Evolutionary conservation across 2,113 vertebrate genomes (phyloP).

Genomic region (Engystomops pustulosus): DNA sequence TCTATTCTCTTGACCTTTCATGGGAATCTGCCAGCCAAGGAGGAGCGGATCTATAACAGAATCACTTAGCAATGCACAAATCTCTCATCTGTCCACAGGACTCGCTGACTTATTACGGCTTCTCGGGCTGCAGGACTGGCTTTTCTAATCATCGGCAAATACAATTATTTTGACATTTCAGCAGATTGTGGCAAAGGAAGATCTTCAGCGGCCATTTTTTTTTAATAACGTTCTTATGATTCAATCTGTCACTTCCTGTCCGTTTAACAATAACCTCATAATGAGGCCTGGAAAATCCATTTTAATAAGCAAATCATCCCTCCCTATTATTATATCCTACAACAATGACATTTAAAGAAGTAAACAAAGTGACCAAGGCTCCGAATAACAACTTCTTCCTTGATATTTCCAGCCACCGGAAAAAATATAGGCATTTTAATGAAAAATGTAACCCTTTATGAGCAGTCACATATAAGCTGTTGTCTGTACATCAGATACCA

Average conservation of each 20-base stretch:
- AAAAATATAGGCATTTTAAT: background rate
- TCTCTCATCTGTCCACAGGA: slow-evolving; percentile 38
- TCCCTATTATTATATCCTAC: slow-evolving; percentile 41
- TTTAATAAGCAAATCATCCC: slow-evolving; percentile 44
- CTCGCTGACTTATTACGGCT: slow-evolving; percentile 33
- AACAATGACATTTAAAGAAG: slow-evolving; percentile 49
- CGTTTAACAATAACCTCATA: slow-evolving; percentile 49
- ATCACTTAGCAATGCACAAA: slow-evolving; percentile 51
- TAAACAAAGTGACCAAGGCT: slow-evolving; percentile 39
- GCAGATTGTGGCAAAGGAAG: slow-evolving; percentile 30
- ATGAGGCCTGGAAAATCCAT: slow-evolving; percentile 52
- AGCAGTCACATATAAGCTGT: background rate
- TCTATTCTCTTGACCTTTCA: slow-evolving; percentile 28
- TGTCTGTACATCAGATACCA: background rate
- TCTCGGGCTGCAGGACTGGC: background rate
- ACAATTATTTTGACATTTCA: slow-evolving; percentile 55
- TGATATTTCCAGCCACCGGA: background rate
- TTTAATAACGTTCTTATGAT: slow-evolving; percentile 53
- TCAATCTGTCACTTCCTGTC: slow-evolving; percentile 47
- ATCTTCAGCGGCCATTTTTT: slow-evolving; percentile 23
- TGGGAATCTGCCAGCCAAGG: slow-evolving; percentile 30
- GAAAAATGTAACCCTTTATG: slow-evolving; percentile 24
- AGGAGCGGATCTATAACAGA: slow-evolving; percentile 38
- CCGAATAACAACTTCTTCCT: background rate
- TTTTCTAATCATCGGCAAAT: slow-evolving; percentile 51